Evolutionary conservation across 2,113 vertebrate genomes (phyloP), one percentile per base, ranked within the genome.

Genomic region (Mixornis gularis): DNA sequence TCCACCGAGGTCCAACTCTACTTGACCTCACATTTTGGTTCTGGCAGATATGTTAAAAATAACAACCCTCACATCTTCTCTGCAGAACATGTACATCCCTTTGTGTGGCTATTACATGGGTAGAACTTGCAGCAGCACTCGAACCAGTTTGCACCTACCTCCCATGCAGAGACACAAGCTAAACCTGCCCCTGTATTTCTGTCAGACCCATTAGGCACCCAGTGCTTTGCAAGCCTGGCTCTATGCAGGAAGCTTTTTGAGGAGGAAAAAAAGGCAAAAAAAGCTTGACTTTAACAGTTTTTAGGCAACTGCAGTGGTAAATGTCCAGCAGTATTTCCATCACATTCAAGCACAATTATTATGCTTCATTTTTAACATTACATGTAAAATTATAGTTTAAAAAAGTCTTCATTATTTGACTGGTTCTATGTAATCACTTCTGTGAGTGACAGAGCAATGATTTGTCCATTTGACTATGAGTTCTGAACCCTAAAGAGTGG

Each of bases 371-470:
- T 87, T 56, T 72, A 87, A 87, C 7, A 41, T 15, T 24, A 52
- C 20, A 64, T 17, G 26, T 72, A 72, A 91, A 79, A 65, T 34
- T 13, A 44, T 6, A 55, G 17, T 46, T 89, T 18, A 17, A 55
- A 78, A 94, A 92, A 69, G 58, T n/a, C 41, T 69, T 74, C 30
- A 26, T 79, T 79, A 76, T 46, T 71, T 85, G 51, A 85, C 59
- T 69, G 34, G 44, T 85, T 79, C 44, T 21, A 3, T 27, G n/a
- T 64, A 76, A 76, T 58, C 58, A 49, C 29, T 72, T 87, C 32
- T 58, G 46, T 79, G 66, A 52, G 49, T 79, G 66, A 90, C 49
- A 66, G 86, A 68, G 72, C 22, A 44, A 55, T 84, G 41, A 85
- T 63, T 38, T 76, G 91, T 51, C 89, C 60, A 13, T 73, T 51